Conservation (phyloP, 2,113 vertebrate species). For the Eira barbara region DNA sequence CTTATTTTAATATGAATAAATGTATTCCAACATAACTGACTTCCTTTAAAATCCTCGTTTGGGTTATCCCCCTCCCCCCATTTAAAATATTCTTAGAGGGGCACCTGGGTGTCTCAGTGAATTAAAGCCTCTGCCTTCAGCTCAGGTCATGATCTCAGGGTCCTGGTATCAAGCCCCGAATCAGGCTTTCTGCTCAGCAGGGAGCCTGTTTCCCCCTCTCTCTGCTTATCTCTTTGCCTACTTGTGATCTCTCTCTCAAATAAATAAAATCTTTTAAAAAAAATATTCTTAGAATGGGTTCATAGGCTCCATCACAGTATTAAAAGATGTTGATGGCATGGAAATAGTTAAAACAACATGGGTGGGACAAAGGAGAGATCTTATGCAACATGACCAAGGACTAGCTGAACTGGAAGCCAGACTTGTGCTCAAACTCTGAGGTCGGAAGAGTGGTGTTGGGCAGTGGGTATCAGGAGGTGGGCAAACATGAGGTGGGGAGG, state of each 20-base stretch:
- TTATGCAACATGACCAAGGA: neutral
- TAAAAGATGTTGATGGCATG: neutral
- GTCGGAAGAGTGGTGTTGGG: accelerated
- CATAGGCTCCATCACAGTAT: neutral
- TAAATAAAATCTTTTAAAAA: too few species aligned
- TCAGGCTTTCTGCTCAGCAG: too few species aligned
- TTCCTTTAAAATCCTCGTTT: neutral
- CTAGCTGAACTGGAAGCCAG: neutral
- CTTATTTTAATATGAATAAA: neutral
- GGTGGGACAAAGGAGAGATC: neutral
- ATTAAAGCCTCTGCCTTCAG: too few species aligned
- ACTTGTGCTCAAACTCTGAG: neutral
- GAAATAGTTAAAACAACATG: neutral
- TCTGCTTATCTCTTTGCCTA: too few species aligned
- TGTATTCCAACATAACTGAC: neutral
- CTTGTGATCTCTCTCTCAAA: too few species aligned
- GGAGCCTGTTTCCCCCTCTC: too few species aligned
- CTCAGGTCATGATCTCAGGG: too few species aligned
- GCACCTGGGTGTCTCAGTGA: too few species aligned
- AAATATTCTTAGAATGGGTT: neutral
- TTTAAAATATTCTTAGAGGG: neutral
- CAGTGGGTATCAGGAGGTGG: neutral
- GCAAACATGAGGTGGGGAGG: neutral
- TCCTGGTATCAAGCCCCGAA: too few species aligned
- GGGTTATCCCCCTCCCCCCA: neutral